These are phyloP conservation scores for Scaptomyza montana DNA, from an alignment of 1,140 invertebrate genomes.

Conservation along the genomic window DNA sequence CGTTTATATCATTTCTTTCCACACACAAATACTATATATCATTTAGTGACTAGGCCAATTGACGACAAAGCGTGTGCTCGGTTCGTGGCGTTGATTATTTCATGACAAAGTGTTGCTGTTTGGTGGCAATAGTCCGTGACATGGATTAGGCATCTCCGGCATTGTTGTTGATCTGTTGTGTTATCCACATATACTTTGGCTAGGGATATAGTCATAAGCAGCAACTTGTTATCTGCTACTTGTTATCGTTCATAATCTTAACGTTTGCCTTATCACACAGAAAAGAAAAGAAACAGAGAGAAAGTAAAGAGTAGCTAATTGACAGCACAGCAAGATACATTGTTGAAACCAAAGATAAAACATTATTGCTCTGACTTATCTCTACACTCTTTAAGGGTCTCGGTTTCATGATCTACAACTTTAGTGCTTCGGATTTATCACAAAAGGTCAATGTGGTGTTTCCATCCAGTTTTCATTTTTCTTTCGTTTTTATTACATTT, in stretches of 20 bases:
- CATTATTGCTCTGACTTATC: not conserved
- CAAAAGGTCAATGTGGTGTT: not conserved
- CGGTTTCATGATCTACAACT: not conserved
- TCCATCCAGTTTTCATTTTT: no score
- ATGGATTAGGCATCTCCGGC: slow-evolving; percentile 46
- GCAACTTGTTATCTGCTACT: not conserved
- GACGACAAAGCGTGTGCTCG: slow-evolving; percentile 10
- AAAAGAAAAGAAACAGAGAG: not conserved
- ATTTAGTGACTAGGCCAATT: slow-evolving; percentile 26
- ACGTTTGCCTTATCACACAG: slow-evolving; percentile 1
- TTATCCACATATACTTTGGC: not conserved
- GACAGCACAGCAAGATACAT: not conserved
- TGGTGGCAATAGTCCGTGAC: slow-evolving; percentile 46
- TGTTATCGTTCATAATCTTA: slow-evolving; percentile 18
- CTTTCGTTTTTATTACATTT: not conserved
- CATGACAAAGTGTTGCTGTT: slow-evolving; percentile 15
- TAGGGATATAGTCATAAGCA: not conserved
- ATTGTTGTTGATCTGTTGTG: not conserved
- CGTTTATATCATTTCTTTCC: slow-evolving; percentile 29
- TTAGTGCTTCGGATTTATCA: not conserved
- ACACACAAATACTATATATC: slow-evolving; percentile 3
- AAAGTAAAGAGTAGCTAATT: not conserved
- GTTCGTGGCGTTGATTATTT: slow-evolving; percentile 14
- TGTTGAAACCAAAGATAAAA: not conserved
- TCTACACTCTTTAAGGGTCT: not conserved